Percentiles rank a stretch among this genome's conserved stretches.
phyloP scores from a whole-genome alignment of 2,113 vertebrate genomes.

The Tringa solitaria region DNA sequence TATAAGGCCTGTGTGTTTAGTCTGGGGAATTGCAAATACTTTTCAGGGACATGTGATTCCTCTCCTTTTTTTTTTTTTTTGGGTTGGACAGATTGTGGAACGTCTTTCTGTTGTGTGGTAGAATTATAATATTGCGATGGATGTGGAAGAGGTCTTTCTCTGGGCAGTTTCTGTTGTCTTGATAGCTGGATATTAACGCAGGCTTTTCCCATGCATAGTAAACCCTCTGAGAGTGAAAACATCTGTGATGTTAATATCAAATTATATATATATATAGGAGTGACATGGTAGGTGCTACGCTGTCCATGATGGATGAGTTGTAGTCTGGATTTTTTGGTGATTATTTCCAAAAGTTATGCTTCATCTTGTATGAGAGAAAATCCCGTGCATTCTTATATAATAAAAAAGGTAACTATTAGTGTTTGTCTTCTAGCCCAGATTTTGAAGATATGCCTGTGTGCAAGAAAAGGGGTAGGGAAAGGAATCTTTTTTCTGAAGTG shows the following conservation, averaged over 20 bases:
- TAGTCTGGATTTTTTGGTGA: not conserved
- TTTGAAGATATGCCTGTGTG: not conserved
- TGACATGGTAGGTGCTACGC: not conserved
- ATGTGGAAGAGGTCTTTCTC: not conserved
- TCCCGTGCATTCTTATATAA: not conserved
- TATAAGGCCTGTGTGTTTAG: not conserved
- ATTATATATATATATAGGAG: not conserved
- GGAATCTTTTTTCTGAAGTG: constrained; percentile 6
- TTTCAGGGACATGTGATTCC: not conserved
- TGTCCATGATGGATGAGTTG: not conserved
- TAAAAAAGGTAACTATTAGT: not conserved
- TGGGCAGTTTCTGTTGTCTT: not conserved
- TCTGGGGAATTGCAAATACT: not conserved
- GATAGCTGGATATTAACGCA: not conserved
- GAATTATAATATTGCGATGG: not conserved
- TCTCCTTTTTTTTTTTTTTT: not conserved
- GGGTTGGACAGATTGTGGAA: not conserved
- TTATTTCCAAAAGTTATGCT: not conserved
- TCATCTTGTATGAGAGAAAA: not conserved
- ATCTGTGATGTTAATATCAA: not conserved
- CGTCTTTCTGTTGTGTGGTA: not conserved
- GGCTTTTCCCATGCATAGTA: not conserved
- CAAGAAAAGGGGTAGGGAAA: not conserved
- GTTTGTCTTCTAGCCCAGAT: not conserved
- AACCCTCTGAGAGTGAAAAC: not conserved